Base-by-base conservation (phyloP, 2,797 vertebrate genomes). In the Pyrocephalus nanus region DNA sequence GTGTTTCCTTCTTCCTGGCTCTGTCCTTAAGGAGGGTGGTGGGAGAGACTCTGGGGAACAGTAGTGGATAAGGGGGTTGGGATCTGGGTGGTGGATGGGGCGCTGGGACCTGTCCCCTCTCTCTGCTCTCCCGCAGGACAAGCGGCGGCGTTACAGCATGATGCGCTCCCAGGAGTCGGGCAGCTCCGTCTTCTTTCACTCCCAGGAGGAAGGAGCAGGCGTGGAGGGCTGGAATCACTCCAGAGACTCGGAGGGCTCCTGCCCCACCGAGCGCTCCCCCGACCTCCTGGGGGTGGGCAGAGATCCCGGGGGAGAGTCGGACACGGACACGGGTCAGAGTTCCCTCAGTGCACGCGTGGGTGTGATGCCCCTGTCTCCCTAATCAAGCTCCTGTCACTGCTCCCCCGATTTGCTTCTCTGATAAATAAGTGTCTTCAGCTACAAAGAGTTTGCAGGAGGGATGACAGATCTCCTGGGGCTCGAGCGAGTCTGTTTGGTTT, bases 121-220 rank as follows among this genome's bases (percentile, higher is more conserved):
- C 57, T 95, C 34, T 78, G 36, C 77, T 78, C 69, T 30, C 66
- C 45, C 64, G 13, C 97, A 99, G 99, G 99, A 99, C 94, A 99
- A 99, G 96, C 98, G 98, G 90, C 97, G 98, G 25, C 97, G 98
- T 4, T 99, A 98, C 97, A 98, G 99, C 97, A 98, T 97, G 98
- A 98, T 99, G 98, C 98, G 75, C 13, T 99, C 99, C 69, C 98
- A 99, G 40, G 99, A 99, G 91, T 99, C 99, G 1, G 93, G 98
- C 95, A 98, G 99, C 96, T 99, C 99, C 0, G 99, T 99, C 38
- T 99, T 99, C 97, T 99, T 98, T 96, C 99, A 99, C 90, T 99
- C 99, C 16, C 99, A 99, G 93, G 99, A 99, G 7, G 99, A 99
- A 77, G 99, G 98, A 22, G 93, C 92, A 1, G 81, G 95, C 3